Percentiles rank a stretch among this genome's conserved stretches.
Conservation (phyloP, 1,140 invertebrate genomes). For the Chrysomallon squamiferum region DNA sequence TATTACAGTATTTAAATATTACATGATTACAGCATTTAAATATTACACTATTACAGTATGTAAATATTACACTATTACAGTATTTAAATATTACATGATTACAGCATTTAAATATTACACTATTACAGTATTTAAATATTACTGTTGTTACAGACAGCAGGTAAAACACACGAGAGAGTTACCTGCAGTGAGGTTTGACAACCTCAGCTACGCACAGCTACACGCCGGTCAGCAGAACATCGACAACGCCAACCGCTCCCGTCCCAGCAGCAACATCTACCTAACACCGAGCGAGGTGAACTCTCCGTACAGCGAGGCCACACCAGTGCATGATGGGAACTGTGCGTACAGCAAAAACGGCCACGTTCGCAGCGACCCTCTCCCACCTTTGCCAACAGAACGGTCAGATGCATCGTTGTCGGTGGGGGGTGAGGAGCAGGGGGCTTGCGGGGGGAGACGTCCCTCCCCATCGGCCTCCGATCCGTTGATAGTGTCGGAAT, state of each 20-base stretch:
- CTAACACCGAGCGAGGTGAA: slow-evolving; percentile 23
- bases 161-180: background rate
- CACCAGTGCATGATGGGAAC: slow-evolving; percentile 6
- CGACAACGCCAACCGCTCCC: background rate
- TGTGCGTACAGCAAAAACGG: background rate
- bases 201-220: background rate
- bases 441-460: slow-evolving; percentile 7
- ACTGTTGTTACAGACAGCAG: slow-evolving; percentile 1
- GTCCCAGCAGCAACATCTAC: slow-evolving; percentile 27
- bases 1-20: too few relatives aligned
- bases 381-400: background rate
- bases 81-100: too few relatives aligned
- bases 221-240: background rate
- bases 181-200: background rate
- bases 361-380: background rate
- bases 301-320: slow-evolving; percentile 20
- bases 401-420: too few relatives aligned
- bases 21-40: too few relatives aligned
- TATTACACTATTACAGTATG: too few relatives aligned
- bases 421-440: background rate
- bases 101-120: too few relatives aligned
- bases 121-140: too few relatives aligned
- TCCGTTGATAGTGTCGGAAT: too few relatives aligned
- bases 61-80: too few relatives aligned
- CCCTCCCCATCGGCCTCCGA: background rate